Evolutionary conservation across 2,888 invertebrate genomes (phyloP), one percentile per base, ranked within the genome.

Genomic region (Smittia aterrima): DNA sequence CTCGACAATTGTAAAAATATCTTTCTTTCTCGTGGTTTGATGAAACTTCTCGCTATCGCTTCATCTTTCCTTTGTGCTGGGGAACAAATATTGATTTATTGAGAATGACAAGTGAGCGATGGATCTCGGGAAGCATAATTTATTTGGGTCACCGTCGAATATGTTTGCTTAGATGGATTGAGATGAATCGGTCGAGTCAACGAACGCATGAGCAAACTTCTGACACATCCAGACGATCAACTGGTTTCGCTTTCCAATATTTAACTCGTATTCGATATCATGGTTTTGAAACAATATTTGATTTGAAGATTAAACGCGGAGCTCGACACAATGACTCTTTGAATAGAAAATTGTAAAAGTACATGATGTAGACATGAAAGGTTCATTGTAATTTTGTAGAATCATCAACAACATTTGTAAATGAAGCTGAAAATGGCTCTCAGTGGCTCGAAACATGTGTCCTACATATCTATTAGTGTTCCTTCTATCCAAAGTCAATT

Each of bases 381-480:
- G 32, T 38, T 38, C 11, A 16, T 22, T 58, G 53, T 7, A 11
- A 38, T 47, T 47, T 2, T 58, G 58, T 58, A 58, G 24, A 58
- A 58, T 58, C 68, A 68, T 68, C 9, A 20, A 25, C 32, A 41
- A 24, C 32, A 68, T 41, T 68, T 68, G 67, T 67, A 67, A 38
- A 3, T 24, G n/a, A 38, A 7, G 40, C 25, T 67, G 16, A 67
- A 67, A 32, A 32, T 68, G 20, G 68, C 38, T 16, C 53, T 47
- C 53, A 16, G 7, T 18, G 18, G 18, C 58, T 41, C 25, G 38
- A 68, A 68, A 71, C 71, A 71, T 25, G 54, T 71, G 71, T 71
- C 38, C 71, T 54, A 71, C 71, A 71, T 71, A 58, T 71, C 71
- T 71, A 71, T 71, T 71, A 71, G 24, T 22, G 1, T 22, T 9